Percentiles rank a stretch among this genome's conserved stretches.
phyloP scores from a whole-genome alignment of 2,888 invertebrate species.

The Mimas tiliae region DNA sequence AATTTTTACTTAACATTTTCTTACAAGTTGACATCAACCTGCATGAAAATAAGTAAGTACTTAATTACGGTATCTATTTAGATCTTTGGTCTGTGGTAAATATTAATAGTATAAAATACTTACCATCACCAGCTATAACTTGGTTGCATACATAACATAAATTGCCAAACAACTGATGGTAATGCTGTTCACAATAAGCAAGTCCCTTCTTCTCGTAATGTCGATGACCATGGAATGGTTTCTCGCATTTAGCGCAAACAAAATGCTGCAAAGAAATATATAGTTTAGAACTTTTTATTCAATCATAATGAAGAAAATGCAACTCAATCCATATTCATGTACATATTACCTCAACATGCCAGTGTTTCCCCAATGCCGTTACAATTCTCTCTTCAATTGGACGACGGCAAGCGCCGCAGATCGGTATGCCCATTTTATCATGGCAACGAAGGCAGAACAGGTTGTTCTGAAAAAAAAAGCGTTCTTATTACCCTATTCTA shows the following conservation, averaged over 20 bases:
- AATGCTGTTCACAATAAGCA: constrained; percentile 99
- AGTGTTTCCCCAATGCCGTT: constrained; percentile 98
- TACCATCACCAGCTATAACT: constrained; percentile 98
- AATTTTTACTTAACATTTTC: too few relatives aligned
- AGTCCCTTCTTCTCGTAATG: constrained; percentile 99
- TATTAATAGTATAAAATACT: constrained; percentile 68
- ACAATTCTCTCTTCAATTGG: constrained; percentile 99
- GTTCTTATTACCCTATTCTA: background rate
- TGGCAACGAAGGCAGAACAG: constrained; percentile 98
- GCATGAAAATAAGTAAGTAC: too few relatives aligned
- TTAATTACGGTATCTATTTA: constrained; percentile 74
- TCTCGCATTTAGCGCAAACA: constrained; percentile 99
- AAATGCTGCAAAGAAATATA: constrained; percentile 90
- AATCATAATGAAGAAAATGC: background rate
- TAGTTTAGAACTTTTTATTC: background rate
- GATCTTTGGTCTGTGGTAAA: constrained; percentile 95
- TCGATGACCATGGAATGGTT: constrained; percentile 99
- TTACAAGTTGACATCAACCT: too few relatives aligned
- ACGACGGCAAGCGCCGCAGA: constrained; percentile 99
- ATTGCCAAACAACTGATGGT: constrained; percentile 99
- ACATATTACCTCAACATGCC: constrained; percentile 94
- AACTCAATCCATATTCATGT: background rate
- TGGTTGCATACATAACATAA: constrained; percentile 99
- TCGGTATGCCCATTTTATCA: constrained; percentile 99
- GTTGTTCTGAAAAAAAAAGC: constrained; percentile 88